Conservation (phyloP, 2,113 vertebrate genomes). For the Otus sunia region DNA sequence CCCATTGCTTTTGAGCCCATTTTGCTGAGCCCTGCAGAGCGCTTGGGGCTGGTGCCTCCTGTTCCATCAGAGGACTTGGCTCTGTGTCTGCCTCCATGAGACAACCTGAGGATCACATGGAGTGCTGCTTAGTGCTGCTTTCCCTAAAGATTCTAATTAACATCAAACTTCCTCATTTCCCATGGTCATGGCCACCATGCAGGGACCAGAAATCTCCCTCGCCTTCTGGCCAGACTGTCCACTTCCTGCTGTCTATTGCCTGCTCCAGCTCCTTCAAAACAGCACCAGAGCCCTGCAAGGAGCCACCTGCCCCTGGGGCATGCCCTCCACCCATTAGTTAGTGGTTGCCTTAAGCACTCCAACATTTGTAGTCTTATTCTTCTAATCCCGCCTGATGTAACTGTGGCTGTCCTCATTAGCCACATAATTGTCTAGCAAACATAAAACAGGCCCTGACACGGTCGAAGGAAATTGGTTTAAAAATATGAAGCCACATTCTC, state of each 20-base stretch:
- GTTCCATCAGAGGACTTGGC: neutral
- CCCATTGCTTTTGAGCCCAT: neutral
- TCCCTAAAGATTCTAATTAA: neutral
- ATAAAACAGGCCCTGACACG: conserved; percentile 62
- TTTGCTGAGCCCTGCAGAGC: neutral
- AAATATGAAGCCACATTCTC: conserved; percentile 33
- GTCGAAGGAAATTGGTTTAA: conserved; percentile 62
- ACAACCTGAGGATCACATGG: neutral
- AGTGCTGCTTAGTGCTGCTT: neutral
- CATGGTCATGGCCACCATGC: neutral
- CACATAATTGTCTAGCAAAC: conserved; percentile 64
- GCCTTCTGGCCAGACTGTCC: neutral
- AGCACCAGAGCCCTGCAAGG: neutral
- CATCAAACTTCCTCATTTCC: neutral
- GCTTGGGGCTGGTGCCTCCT: neutral
- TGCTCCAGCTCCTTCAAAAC: neutral
- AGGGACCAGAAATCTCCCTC: neutral
- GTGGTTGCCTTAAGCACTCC: conserved; percentile 5
- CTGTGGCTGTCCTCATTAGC: conserved; percentile 65
- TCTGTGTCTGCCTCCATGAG: neutral
- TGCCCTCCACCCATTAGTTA: conserved; percentile 16
- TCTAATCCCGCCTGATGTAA: conserved; percentile 53
- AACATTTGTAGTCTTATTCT: conserved; percentile 49
- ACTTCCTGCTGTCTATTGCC: neutral
- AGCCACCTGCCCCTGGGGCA: neutral